Base-by-base conservation (phyloP, 2,888 invertebrate species). In the Pristionchus fissidentatus region DNA sequence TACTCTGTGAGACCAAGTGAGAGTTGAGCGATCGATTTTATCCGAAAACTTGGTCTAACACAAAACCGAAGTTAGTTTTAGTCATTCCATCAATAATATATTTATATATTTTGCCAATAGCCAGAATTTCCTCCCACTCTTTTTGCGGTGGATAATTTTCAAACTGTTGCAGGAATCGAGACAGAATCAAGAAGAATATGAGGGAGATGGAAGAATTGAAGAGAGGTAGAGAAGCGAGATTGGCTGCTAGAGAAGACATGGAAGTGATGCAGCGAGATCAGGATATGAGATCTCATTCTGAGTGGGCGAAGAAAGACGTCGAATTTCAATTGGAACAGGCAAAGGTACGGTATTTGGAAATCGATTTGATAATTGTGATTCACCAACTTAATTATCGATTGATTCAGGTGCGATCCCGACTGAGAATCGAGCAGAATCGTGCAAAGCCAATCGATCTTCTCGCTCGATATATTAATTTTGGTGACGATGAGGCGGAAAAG, bases 361-460 rank as follows among this genome's bases (percentile, higher is more conserved):
- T 43, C 43, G 46, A 66, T 1, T 66, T 38, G 19, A 32, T 10
- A 26, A 29, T n/a, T 32, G 38, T 66, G 66, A 22, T 35, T 38
- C 32, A 38, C 26, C 15, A 49, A n/a, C 46, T 70, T 41, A 7
- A 22, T 52, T 38, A 2, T 70, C 38, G 29, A 13, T 75, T 73
- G n/a, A 32, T 83, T 55, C 46, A 84, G 82, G 81, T 83, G 29
- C 94, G 98, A 90, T 97, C 97, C 80, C 95, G 96, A 92, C 98
- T 99, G 87, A 95, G 99, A 86, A 98, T 99, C 85, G 96, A 97
- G 87, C 98, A 98, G 93, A 97, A 97, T 7, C 94, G 98, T 90
- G 98, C 98, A 0, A 99, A 99, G 92, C 98, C 99, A 0, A 99
- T 99, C 88, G 99, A 99, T 94, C 94, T 98, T 86, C 94, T 99